Conservation (phyloP, 2,888 invertebrate genomes). For the Drosophila cracens region DNA sequence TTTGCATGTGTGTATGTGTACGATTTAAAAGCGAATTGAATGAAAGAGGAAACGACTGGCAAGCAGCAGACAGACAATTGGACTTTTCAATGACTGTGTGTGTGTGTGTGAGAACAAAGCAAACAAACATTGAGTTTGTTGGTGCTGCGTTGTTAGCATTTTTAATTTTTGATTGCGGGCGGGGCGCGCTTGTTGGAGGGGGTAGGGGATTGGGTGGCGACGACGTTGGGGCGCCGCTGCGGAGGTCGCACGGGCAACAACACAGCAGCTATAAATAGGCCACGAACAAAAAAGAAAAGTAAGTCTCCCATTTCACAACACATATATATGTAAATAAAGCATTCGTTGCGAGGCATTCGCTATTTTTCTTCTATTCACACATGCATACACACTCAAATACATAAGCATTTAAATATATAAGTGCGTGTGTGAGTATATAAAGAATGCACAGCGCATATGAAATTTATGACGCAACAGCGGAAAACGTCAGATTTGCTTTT, state of each 20-base stretch:
- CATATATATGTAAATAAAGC: conserved; percentile 44
- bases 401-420: background rate
- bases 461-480: conserved; percentile 67
- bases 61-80: conserved; percentile 42
- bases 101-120: conserved; percentile 23
- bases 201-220: conserved; percentile 3
- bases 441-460: conserved; percentile 27
- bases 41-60: conserved; percentile 50
- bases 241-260: conserved; percentile 53
- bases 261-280: conserved; percentile 71
- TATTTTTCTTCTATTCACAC: background rate
- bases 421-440: conserved; percentile 1
- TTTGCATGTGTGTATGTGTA: conserved; percentile 7
- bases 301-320: conserved; percentile 51
- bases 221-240: conserved; percentile 45
- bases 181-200: conserved; percentile 11
- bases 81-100: conserved; percentile 20
- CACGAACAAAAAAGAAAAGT: conserved; percentile 56
- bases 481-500: conserved; percentile 50
- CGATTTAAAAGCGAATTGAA: conserved; percentile 41
- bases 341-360: conserved; percentile 30
- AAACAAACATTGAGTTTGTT: conserved; percentile 47
- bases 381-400: background rate
- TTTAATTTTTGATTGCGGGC: conserved; percentile 38
- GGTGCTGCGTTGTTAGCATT: conserved; percentile 43